Base-by-base conservation (phyloP, 1,140 invertebrate species). In the Laupala kohalensis region DNA sequence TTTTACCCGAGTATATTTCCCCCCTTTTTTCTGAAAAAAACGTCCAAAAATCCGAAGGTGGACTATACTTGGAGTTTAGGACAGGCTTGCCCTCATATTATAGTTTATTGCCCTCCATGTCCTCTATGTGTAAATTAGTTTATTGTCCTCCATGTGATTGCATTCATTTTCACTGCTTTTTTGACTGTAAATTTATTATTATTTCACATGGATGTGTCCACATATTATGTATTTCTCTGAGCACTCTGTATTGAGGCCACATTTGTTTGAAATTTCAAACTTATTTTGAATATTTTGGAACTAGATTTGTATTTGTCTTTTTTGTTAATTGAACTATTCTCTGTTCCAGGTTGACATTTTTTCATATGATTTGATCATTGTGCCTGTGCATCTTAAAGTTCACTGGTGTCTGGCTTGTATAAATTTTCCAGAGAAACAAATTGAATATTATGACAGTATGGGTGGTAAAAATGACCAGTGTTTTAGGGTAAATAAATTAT, bases 321-420 rank as follows among this genome's bases (percentile, higher is more conserved):
- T 19, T 13, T 53, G 1, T 13, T 13, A 13, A 53, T 53, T 53
- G 19, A 53, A 19, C 26, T 12, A 23, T 15, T 25, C 9, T 66
- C 63, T 71, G 12, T 79, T 77, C 28, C 74, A 81, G 80, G 77
- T 94, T 27, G 94, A 98, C 80, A 87, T 98, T 69, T 97, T 98
- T 80, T 80, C 86, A 3, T 84, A 91, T 75, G 91, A 96, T 77
- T 79, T 96, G 13, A 81, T 98, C 24, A 82, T 97, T 6, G 86
- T 98, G 23, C 97, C 97, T 0, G 88, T 99, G 28, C 97, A 99
- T 83, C 82, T 98, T 25, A 92, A 91, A 3, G 88, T 97, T 73
- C 97, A 99, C 81, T 99, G 97, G 97, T 98, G 95, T 80, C 85
- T 99, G 83, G 90, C 92, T 23, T 86, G 95, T n/a, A 88, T 98